These are phyloP conservation scores for Copidosoma aretas DNA, from an alignment of 2,888 invertebrate genomes.

Conservation along the genomic window DNA sequence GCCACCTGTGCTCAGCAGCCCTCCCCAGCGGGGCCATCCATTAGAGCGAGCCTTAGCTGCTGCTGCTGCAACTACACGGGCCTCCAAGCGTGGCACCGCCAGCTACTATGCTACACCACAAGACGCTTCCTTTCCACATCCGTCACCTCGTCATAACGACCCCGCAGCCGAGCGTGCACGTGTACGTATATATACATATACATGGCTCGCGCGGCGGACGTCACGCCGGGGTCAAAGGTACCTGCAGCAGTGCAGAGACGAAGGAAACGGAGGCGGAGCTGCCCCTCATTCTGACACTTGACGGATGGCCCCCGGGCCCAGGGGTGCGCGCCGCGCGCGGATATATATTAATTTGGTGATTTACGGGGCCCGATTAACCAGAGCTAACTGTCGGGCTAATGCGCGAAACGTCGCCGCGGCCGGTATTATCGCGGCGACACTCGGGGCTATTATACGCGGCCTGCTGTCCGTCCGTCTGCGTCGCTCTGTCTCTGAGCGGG, in stretches of 20 bases:
- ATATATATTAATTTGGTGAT: slow-evolving; percentile 63
- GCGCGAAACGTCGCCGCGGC: slow-evolving; percentile 61
- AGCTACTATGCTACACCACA: neutral
- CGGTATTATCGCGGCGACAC: slow-evolving; percentile 45
- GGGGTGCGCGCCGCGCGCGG: slow-evolving; percentile 53
- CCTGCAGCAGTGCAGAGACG: neutral
- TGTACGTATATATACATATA: neutral
- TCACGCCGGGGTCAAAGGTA: neutral
- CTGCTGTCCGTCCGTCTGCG: slow-evolving; percentile 1
- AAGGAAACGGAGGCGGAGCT: neutral
- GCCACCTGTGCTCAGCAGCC: slow-evolving; percentile 24
- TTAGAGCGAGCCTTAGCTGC: slow-evolving; percentile 13
- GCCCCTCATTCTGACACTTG: slow-evolving; percentile 52
- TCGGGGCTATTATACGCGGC: slow-evolving; percentile 11
- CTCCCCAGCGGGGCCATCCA: slow-evolving; percentile 9
- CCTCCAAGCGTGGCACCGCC: neutral
- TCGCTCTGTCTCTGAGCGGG: neutral
- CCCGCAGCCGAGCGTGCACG: neutral
- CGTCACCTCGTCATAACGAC: slow-evolving; percentile 31
- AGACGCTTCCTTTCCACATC: slow-evolving; percentile 32
- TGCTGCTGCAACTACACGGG: neutral
- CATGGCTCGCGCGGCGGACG: neutral
- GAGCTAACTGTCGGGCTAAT: slow-evolving; percentile 60
- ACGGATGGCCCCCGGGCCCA: slow-evolving; percentile 59
- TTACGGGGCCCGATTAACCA: slow-evolving; percentile 61